Evolutionary conservation across 2,888 invertebrate genomes (phyloP).

Genomic region (Campaea margaritaria): DNA sequence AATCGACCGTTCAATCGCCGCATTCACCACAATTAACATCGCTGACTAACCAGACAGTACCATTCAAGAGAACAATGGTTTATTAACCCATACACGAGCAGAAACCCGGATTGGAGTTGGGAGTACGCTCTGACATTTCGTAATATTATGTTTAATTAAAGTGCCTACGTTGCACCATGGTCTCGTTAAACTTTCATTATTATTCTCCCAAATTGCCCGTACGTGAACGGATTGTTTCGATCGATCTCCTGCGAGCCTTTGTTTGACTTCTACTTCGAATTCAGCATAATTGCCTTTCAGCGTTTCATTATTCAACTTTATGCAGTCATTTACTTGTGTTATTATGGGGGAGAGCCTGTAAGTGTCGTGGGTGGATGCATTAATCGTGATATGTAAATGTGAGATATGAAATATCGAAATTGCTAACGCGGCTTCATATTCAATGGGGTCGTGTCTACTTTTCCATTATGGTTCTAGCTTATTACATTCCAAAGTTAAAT

Average conservation of each 20-base stretch:
- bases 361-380: slow-evolving; percentile 83
- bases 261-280: slow-evolving; percentile 84
- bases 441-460: slow-evolving; percentile 29
- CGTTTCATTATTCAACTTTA: slow-evolving; percentile 85
- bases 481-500: slow-evolving; percentile 24
- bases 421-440: slow-evolving; percentile 68
- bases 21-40: slow-evolving; percentile 55
- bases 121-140: slow-evolving; percentile 66
- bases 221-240: slow-evolving; percentile 81
- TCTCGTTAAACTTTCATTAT: slow-evolving; percentile 83
- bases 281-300: slow-evolving; percentile 85
- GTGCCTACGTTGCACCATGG: slow-evolving; percentile 65
- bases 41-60: slow-evolving; percentile 54
- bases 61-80: slow-evolving; percentile 60
- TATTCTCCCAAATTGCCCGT: slow-evolving; percentile 81
- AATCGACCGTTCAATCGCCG: slow-evolving; percentile 56
- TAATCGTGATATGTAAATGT: slow-evolving; percentile 84
- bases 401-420: slow-evolving; percentile 81
- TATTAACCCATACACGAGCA: slow-evolving; percentile 53
- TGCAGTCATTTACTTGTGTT: slow-evolving; percentile 84
- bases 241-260: slow-evolving; percentile 80
- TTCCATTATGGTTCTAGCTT: slow-evolving; percentile 50
- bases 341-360: slow-evolving; percentile 80
- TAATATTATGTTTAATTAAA: slow-evolving; percentile 79
- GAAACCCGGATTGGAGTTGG: slow-evolving; percentile 55